These are phyloP conservation scores for Allygus modestus DNA, from an alignment of 2,888 invertebrate genomes.

Conservation along the genomic window DNA sequence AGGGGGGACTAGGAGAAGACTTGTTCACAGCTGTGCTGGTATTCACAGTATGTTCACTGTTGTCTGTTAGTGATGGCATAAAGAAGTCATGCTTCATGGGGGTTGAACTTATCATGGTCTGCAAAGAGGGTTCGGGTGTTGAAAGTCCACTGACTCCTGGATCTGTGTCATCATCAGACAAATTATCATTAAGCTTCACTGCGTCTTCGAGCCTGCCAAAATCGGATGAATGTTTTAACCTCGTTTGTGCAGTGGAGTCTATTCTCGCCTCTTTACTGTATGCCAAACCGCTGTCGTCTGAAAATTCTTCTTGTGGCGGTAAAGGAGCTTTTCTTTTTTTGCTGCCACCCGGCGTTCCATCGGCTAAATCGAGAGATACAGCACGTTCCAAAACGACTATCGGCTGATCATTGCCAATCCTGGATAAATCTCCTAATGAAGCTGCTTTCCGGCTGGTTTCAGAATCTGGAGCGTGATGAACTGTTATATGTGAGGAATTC, in stretches of 20 bases:
- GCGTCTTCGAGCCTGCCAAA: conserved; percentile 88
- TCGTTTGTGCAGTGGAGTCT: conserved; percentile 70
- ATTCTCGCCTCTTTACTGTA: conserved; percentile 67
- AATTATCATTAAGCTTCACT: conserved; percentile 65
- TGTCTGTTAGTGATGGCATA: conserved; percentile 7
- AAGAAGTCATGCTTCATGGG: conserved; percentile 66
- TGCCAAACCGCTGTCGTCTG: conserved; percentile 70
- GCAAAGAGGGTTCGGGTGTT: conserved; percentile 66
- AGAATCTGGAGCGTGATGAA: conserved; percentile 80
- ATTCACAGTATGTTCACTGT: background rate
- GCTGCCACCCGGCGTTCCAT: conserved; percentile 70
- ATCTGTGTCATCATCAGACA: conserved; percentile 68
- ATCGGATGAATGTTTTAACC: conserved; percentile 85
- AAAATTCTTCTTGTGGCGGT: conserved; percentile 71
- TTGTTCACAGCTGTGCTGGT: conserved; percentile 41
- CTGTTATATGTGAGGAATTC: conserved; percentile 85
- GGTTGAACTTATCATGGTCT: conserved; percentile 67
- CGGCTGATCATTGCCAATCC: conserved; percentile 76
- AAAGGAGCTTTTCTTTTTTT: conserved; percentile 84
- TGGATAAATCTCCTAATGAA: conserved; percentile 87
- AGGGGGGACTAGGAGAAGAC: conserved; percentile 47
- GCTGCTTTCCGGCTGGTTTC: conserved; percentile 85
- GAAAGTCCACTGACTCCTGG: conserved; percentile 68
- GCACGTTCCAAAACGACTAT: conserved; percentile 80
- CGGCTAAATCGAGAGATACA: conserved; percentile 82